Conservation (phyloP, 2,113 vertebrate genomes). For the Antechinus stuartii region DNA sequence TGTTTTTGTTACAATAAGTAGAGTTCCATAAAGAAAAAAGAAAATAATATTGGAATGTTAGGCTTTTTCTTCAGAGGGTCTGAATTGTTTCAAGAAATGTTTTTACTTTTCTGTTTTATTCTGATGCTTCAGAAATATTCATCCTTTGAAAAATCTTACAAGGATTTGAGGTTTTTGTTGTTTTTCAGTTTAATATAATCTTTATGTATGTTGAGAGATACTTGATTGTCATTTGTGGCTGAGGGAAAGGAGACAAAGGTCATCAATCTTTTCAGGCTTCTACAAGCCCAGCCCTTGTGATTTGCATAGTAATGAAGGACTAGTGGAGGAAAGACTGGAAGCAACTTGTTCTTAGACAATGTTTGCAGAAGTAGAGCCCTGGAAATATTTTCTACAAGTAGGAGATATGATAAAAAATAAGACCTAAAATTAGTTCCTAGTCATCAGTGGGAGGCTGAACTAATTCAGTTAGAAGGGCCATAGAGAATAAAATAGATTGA, state of each 20-base stretch:
- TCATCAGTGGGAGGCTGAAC: background rate
- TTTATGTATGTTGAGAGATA: background rate
- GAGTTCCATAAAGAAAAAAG: conserved; percentile 46
- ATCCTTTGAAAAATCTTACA: conserved; percentile 24
- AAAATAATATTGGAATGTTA: conserved; percentile 31
- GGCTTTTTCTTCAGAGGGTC: conserved; percentile 7
- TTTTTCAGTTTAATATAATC: background rate
- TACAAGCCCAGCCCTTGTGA: background rate
- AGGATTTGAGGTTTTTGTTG: background rate
- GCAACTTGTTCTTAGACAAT: background rate
- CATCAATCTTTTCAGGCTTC: background rate
- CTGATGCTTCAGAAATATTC: conserved; percentile 23
- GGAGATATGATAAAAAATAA: background rate
- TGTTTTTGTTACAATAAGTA: background rate
- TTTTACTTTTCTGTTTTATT: conserved; percentile 50
- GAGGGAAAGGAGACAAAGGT: background rate
- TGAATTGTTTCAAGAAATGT: background rate
- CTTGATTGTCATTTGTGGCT: background rate
- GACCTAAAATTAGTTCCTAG: background rate
- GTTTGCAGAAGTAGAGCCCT: background rate
- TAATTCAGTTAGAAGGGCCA: background rate
- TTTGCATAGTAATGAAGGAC: background rate
- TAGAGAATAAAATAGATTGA: background rate
- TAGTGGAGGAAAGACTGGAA: background rate
- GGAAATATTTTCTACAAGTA: background rate